Base-by-base conservation (phyloP, 2,113 vertebrate species). In the Lophochroa leadbeateri region DNA sequence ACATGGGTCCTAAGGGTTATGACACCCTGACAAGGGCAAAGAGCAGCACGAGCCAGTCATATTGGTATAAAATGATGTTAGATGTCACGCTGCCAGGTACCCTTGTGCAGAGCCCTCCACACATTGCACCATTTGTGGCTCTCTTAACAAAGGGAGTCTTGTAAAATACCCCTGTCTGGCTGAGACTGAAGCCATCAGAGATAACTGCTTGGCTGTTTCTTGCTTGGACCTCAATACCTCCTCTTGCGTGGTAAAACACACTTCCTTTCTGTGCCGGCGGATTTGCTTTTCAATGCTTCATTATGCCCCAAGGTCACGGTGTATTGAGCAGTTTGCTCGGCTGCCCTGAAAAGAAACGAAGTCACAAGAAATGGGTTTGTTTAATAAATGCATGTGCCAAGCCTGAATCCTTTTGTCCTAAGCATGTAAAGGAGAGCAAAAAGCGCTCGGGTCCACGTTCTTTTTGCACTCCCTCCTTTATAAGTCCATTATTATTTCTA, bases 261-360 rank as follows among this genome's bases (percentile, higher is more conserved):
- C 90, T 92, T 92, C 96, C 94, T 83, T 58, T 95, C 90, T 94
- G 84, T 80, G 29, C 53, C 4, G 4, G 75, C 55, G 24, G 90
- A 74, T 94, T 93, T 90, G 87, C 93, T 92, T 92, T 77, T 96
- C 96, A 96, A 94, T 96, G 96, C 90, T 91, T 86, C 90, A 91
- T 96, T 96, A 94, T 96, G 75, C 70, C 77, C 86, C 85, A 63
- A 96, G 94, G 96, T 94, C 96, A 58, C 18, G 5, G 85, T 41
- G 2, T 65, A 90, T 81, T 4, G 33, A 64, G 70, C 91, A 23
- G 58, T 76, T 85, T 72, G 89, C 86, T 84, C 12, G 3, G 27
- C 84, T 52, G 87, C 91, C 61, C 93, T 24, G 75, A 52, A 70
- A 80, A 94, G 91, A 85, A 82, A 77, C 6, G 0, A 25, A 93